A percentile compares a stretch with the other conserved stretches of the same genome.
phyloP scores from a whole-genome alignment of 2,797 vertebrate species.

The Gymnothorax reevesii region DNA sequence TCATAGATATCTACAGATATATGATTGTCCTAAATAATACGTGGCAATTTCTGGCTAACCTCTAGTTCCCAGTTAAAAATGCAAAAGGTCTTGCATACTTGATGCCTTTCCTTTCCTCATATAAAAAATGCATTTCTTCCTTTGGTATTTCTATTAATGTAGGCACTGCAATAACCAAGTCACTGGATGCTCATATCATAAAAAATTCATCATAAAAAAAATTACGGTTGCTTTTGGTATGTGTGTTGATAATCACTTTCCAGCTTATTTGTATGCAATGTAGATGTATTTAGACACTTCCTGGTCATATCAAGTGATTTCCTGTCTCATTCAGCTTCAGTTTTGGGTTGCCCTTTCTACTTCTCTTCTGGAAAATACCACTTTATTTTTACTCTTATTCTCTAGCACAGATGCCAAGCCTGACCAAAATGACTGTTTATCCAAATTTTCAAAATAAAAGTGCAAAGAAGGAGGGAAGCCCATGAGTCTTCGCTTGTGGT shows the following conservation, averaged over 20 bases:
- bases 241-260: neutral
- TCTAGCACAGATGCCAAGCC: constrained; percentile 36
- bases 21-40: neutral
- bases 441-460: constrained; percentile 36
- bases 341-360: neutral
- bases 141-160: no score
- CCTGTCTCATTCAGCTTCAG: neutral
- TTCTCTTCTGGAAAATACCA: constrained; percentile 24
- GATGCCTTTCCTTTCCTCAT: no score
- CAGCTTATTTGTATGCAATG: neutral
- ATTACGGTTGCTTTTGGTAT: neutral
- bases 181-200: neutral
- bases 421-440: constrained; percentile 41
- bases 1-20: neutral
- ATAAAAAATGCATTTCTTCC: no score
- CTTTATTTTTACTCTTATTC: constrained; percentile 37
- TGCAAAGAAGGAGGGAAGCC: constrained; percentile 21
- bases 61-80: neutral
- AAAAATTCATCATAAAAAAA: neutral
- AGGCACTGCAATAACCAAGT: no score
- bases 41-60: neutral
- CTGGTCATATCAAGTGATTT: constrained; percentile 31
- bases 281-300: no score
- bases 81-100: neutral
- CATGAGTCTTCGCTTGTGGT: constrained; percentile 45